Conservation (phyloP, 2,113 vertebrate genomes). For the Natator depressus region DNA sequence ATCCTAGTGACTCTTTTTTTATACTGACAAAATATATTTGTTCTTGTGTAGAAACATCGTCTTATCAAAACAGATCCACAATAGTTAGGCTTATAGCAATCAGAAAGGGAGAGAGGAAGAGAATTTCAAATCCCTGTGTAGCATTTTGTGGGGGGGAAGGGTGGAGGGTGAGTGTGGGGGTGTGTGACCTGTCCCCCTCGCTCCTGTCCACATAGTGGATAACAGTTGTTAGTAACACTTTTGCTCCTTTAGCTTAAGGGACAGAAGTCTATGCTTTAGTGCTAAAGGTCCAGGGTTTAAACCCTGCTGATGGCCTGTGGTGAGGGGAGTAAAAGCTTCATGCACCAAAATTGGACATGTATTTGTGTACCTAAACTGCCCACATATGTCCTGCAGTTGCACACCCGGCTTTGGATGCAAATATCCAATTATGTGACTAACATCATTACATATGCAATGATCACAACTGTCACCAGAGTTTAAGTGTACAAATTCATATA, state of each 20-base stretch:
- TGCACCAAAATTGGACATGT: accelerated
- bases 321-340: background rate
- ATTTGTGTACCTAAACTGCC: background rate
- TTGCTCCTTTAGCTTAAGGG: background rate
- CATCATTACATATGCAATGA: background rate
- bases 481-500: accelerated
- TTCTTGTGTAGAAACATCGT: background rate
- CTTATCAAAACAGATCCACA: background rate
- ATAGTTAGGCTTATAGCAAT: background rate
- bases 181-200: background rate
- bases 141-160: background rate
- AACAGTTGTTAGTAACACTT: accelerated
- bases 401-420: accelerated
- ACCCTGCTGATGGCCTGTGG: background rate
- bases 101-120: background rate
- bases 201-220: background rate
- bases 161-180: too few species aligned
- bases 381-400: accelerated
- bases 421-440: background rate
- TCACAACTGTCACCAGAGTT: background rate
- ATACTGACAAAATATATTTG: background rate
- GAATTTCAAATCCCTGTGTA: background rate
- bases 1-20: background rate
- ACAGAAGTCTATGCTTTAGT: background rate
- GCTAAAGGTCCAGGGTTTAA: background rate